Percentiles rank a stretch among this genome's conserved stretches.
phyloP scores from a whole-genome alignment of 2,113 vertebrate genomes.

The Aramus guarauna region DNA sequence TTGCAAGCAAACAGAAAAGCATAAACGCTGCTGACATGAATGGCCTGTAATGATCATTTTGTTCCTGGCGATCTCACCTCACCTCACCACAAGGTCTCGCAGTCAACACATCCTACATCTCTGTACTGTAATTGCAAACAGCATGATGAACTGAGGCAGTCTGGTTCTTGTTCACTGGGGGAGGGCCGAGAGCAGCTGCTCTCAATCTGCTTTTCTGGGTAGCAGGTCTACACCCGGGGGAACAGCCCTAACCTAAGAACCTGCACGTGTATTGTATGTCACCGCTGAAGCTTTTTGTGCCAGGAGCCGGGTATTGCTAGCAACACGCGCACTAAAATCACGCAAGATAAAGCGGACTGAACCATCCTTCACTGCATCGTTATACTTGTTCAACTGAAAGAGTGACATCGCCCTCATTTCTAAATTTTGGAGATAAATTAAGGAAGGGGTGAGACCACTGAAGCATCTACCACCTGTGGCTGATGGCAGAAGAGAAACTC shows the following conservation, averaged over 20 bases:
- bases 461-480: neutral
- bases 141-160: neutral
- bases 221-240: neutral
- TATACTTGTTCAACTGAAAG: rapidly evolving
- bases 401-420: rapidly evolving
- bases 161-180: neutral
- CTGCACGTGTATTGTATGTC: rapidly evolving
- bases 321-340: neutral
- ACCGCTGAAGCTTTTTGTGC: neutral
- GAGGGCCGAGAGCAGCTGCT: neutral
- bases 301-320: neutral
- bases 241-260: neutral
- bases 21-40: conserved; percentile 62
- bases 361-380: rapidly evolving
- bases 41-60: conserved; percentile 55
- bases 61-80: conserved; percentile 44
- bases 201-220: neutral
- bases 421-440: neutral
- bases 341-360: neutral
- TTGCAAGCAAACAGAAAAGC: conserved; percentile 74
- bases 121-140: neutral
- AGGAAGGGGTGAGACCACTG: neutral
- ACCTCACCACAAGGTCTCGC: conserved; percentile 25
- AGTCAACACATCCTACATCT: conserved; percentile 9
- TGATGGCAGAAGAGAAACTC: neutral